Evolutionary conservation across 2,888 invertebrate genomes (phyloP), one percentile per base, ranked within the genome.

Genomic region (Metalampra italica): DNA sequence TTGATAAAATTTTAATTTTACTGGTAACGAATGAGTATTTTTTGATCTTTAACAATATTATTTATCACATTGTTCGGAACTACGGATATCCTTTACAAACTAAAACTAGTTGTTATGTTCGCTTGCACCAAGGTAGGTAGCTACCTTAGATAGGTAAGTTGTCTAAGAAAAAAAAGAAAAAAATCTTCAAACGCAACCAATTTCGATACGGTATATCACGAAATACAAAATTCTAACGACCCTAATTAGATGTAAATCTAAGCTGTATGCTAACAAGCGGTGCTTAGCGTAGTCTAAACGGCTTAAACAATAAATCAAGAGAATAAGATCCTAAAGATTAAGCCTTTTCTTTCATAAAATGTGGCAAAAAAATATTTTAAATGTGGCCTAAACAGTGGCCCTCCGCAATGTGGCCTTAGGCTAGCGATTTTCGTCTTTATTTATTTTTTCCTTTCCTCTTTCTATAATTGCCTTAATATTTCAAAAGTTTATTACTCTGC

Each of bases 161-260:
- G 2, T 22, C 2, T 5, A 22, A 22, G 2, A 22, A 22, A 3
- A 22, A 22, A 22, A 22, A 22, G 5, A 22, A 22, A n/a, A n/a
- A n/a, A n/a, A n/a, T n/a, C n/a, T n/a, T n/a, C n/a, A n/a, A n/a
- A 3, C 22, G 22, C 3, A 39, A 12, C 3, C 3, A 8, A 15
- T 50, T 50, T 50, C 13, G 75, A 67, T 69, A 75, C 75, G 76
- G 78, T 81, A 79, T 56, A 69, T 66, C 73, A 73, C 71, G 52
- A 55, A 59, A 63, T 65, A 57, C 57, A 57, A 78, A 71, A 71
- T 69, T 71, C 72, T 75, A 78, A 82, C 74, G 56, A 59, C 61
- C 62, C 66, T 72, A 77, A 86, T 82, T 75, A 82, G 78, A 87
- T 87, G 87, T 77, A 86, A 85, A 87, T 86, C 77, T 75, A 64